A percentile compares a stretch with the other conserved stretches of the same genome.
phyloP scores from a whole-genome alignment of 2,888 invertebrate genomes.

The Nomada flava region DNA sequence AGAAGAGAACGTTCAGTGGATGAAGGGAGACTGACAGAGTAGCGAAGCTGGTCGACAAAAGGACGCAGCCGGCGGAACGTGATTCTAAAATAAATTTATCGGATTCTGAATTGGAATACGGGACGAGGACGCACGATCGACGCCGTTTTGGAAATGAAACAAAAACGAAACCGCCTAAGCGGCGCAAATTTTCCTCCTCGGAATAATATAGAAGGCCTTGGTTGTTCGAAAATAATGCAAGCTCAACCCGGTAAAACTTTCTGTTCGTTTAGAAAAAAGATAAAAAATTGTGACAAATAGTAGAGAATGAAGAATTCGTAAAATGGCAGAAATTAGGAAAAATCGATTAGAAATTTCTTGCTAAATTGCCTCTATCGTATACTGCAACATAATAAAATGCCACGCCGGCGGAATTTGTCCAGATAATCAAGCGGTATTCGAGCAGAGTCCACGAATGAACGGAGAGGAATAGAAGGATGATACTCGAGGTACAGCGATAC shows the following conservation, averaged over 20 bases:
- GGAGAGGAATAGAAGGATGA: neutral
- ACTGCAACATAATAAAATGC: no score
- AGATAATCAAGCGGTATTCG: neutral
- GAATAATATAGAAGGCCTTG: no score
- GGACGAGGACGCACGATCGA: neutral
- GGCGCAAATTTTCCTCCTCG: neutral
- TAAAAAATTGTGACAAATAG: no score
- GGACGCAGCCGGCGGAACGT: constrained; percentile 13
- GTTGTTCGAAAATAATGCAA: no score
- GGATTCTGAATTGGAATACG: constrained; percentile 51
- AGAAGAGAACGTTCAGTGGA: constrained; percentile 28
- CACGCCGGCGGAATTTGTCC: no score
- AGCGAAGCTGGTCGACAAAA: constrained; percentile 5
- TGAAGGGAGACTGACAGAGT: constrained; percentile 13
- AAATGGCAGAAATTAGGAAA: no score
- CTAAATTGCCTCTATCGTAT: no score
- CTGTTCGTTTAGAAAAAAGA: no score
- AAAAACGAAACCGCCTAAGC: constrained; percentile 12
- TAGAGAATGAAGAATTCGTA: no score
- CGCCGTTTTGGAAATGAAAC: constrained; percentile 9
- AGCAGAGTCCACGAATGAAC: no score
- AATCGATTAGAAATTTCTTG: no score
- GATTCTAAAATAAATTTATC: constrained; percentile 45
- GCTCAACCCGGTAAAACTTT: no score
- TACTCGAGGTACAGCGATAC: neutral